Base-by-base conservation (phyloP, 1,140 invertebrate genomes). In the Callitettix versicolor region DNA sequence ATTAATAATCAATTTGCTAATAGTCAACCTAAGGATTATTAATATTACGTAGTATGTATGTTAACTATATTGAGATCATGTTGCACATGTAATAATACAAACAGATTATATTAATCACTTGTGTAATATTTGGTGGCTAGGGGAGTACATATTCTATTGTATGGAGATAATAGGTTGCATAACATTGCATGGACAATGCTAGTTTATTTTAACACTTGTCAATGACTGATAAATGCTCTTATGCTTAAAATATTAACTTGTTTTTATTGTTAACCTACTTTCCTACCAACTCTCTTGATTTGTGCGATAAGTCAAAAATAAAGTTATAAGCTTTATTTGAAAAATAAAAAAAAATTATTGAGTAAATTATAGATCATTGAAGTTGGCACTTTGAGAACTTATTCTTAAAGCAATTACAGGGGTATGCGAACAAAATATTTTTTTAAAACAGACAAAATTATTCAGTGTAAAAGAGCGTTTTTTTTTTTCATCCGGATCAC, bases 71-170 rank as follows among this genome's bases (percentile, higher is more conserved):
- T 21, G 40, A 46, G 52, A 58, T 63, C 62, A 64, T 64, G 62
- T 64, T 64, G 62, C 62, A 59, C 62, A 64, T 63, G 61, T 63
- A 60, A 57, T 58, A 49, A 55, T 48, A 57, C 36, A 54, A 30
- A 59, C 58, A 53, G 62, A 63, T 64, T 64, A 64, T 62, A 64
- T 64, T 64, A 64, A 64, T 64, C 62, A 62, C 58, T 55, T 55
- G 51, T 62, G 58, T 60, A 60, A 55, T 58, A 60, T 60, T 62
- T 62, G 59, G 57, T 59, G 61, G 59, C 36, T 59, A 58, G 58
- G 54, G 56, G 53, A 54, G 54, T 53, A 59, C 50, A 56, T 59
- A 59, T 59, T 59, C 42, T 59, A 55, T 59, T 53, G 57, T 59
- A 53, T 53, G 48, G 51, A 56, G 42, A 50, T 48, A 55, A 26